These are phyloP conservation scores for Bombus cullumanus DNA, from an alignment of 1,140 invertebrate genomes.

Conservation along the genomic window DNA sequence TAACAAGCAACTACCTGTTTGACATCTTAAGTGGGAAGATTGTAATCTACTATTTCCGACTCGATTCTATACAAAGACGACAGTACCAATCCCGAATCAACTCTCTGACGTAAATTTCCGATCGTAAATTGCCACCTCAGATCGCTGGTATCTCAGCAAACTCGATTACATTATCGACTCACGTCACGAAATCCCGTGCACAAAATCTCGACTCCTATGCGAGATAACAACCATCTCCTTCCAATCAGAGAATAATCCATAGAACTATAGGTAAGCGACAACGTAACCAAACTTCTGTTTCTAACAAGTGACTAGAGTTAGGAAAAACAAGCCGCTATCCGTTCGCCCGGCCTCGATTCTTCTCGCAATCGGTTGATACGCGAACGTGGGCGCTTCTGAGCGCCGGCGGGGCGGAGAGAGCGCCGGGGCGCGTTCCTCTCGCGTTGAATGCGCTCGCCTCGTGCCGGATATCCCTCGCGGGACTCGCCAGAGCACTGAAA, in stretches of 20 bases:
- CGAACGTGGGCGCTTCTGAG: constrained; percentile 7
- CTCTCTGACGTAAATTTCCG: too few species aligned
- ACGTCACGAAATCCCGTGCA: not conserved
- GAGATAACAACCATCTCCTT: not conserved
- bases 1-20: too few species aligned
- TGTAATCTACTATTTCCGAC: too few species aligned
- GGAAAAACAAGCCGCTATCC: not conserved
- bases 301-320: not conserved
- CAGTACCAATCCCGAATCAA: too few species aligned
- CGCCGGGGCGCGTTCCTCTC: not conserved
- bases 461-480: constrained; percentile 55
- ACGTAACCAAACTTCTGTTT: not conserved
- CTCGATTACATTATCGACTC: too few species aligned
- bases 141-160: too few species aligned
- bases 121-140: too few species aligned
- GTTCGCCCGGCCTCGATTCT: not conserved
- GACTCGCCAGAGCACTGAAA: constrained; percentile 45
- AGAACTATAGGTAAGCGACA: not conserved
- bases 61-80: too few species aligned
- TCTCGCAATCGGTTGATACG: not conserved
- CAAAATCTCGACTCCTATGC: not conserved
- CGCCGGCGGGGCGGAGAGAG: not conserved
- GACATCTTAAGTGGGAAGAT: too few species aligned
- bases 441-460: constrained; percentile 33
- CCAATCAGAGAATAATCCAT: too few species aligned